Percentiles rank a stretch among this genome's conserved stretches.
These are phyloP conservation scores for Spodoptera exigua DNA, from an alignment of 2,888 invertebrate genomes.

Conservation along the genomic window DNA sequence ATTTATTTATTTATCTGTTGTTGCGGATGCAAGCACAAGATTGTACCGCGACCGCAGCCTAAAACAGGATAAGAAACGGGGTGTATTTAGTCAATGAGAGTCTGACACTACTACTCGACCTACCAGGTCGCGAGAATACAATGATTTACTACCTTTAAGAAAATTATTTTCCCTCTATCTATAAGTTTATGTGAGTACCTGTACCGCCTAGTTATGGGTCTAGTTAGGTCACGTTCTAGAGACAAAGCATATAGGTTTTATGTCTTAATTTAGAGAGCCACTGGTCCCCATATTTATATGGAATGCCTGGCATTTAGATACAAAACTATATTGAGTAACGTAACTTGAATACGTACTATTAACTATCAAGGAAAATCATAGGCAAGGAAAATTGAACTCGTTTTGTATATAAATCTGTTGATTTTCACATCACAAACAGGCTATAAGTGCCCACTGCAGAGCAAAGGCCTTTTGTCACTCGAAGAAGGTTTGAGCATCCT, in stretches of 20 bases:
- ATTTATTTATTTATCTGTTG: too few relatives aligned
- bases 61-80: too few relatives aligned
- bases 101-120: too few relatives aligned
- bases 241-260: slow-evolving; percentile 81
- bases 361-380: not conserved
- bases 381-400: not conserved
- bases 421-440: not conserved
- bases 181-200: slow-evolving; percentile 50
- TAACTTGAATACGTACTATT: slow-evolving; percentile 5
- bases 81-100: too few relatives aligned
- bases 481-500: too few relatives aligned
- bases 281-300: slow-evolving; percentile 56
- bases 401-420: not conserved
- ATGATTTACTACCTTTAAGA: too few relatives aligned
- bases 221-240: slow-evolving; percentile 77
- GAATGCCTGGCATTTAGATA: slow-evolving; percentile 52
- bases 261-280: slow-evolving; percentile 81
- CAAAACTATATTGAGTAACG: slow-evolving; percentile 23
- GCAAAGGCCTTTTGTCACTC: too few relatives aligned
- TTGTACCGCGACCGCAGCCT: too few relatives aligned
- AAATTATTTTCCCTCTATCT: slow-evolving; percentile 13
- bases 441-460: too few relatives aligned
- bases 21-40: too few relatives aligned
- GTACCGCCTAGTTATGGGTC: slow-evolving; percentile 73
- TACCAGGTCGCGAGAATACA: too few relatives aligned